Percentiles rank a stretch among this genome's conserved stretches.
Evolutionary conservation across 2,888 invertebrate genomes (phyloP).

Genomic region (Lycophotia porphyrea): DNA sequence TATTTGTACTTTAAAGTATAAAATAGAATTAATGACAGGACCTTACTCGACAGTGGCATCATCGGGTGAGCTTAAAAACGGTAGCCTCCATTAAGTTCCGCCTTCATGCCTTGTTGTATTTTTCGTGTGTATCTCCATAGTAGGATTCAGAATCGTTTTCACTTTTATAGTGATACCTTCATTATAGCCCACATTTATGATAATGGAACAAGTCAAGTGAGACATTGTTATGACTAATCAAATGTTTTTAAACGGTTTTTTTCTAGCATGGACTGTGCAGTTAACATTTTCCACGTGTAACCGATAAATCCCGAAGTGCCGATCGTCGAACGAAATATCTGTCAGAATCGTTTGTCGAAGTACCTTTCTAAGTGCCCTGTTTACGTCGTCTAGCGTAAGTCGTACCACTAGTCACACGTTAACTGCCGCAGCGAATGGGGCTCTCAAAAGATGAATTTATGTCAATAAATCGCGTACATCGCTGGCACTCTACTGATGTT

Average conservation of each 20-base stretch:
- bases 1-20: no score
- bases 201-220: slow-evolving; percentile 10
- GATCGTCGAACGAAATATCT: slow-evolving; percentile 28
- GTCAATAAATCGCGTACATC: slow-evolving; percentile 37
- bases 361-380: slow-evolving; percentile 48
- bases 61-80: no score
- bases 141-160: neutral
- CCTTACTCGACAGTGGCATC: no score
- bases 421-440: slow-evolving; percentile 52
- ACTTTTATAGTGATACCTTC: neutral
- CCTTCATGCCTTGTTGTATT: neutral
- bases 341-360: slow-evolving; percentile 12
- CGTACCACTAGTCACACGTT: slow-evolving; percentile 38
- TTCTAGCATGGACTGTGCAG: slow-evolving; percentile 11
- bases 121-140: neutral
- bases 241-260: slow-evolving; percentile 14
- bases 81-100: no score
- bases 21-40: no score
- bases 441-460: slow-evolving; percentile 45
- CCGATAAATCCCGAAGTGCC: slow-evolving; percentile 13
- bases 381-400: slow-evolving; percentile 56
- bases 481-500: slow-evolving; percentile 25
- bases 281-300: slow-evolving; percentile 39
- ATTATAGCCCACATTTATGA: neutral
- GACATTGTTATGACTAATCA: slow-evolving; percentile 22